phyloP scores from a whole-genome alignment of 2,888 invertebrate species.

The Parnassius apollo region DNA sequence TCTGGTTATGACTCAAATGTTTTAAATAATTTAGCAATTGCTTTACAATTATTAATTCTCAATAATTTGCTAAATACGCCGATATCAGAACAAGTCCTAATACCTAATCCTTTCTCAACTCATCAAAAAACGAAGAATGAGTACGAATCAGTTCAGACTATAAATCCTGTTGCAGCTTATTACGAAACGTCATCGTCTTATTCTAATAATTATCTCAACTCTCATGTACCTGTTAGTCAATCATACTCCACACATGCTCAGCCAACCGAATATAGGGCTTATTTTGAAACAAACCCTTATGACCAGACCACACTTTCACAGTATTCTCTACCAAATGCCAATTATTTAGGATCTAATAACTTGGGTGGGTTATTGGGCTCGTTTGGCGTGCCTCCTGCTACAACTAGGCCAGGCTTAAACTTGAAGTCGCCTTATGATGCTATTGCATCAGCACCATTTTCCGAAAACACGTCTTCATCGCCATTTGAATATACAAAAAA shows the following conservation, averaged over 20 bases:
- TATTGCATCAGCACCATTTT: slow-evolving; percentile 26
- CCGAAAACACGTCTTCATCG: slow-evolving; percentile 22
- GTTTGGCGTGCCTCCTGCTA: slow-evolving; percentile 27
- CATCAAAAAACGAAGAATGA: slow-evolving; percentile 15
- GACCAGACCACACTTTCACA: slow-evolving; percentile 36
- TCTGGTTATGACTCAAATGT: slow-evolving; percentile 49
- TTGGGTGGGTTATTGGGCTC: slow-evolving; percentile 25
- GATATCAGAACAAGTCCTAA: slow-evolving; percentile 29
- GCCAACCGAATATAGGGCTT: slow-evolving; percentile 13
- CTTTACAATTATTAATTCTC: slow-evolving; percentile 60
- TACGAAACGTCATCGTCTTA: not conserved
- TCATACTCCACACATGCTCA: slow-evolving; percentile 4
- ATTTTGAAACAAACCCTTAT: slow-evolving; percentile 27
- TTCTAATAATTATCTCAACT: not conserved
- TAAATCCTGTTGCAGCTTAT: slow-evolving; percentile 10
- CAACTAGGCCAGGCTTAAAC: slow-evolving; percentile 29
- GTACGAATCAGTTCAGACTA: slow-evolving; percentile 15
- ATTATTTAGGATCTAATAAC: slow-evolving; percentile 38
- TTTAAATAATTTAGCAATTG: slow-evolving; percentile 65
- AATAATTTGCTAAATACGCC: slow-evolving; percentile 58
- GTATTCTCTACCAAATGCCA: slow-evolving; percentile 36
- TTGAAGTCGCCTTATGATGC: slow-evolving; percentile 41
- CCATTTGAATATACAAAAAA: slow-evolving; percentile 37
- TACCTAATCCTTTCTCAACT: not conserved
- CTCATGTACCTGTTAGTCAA: slow-evolving; percentile 1